Evolutionary conservation across 1,140 invertebrate genomes (phyloP).

Genomic region (Coptotermes formosanus): DNA sequence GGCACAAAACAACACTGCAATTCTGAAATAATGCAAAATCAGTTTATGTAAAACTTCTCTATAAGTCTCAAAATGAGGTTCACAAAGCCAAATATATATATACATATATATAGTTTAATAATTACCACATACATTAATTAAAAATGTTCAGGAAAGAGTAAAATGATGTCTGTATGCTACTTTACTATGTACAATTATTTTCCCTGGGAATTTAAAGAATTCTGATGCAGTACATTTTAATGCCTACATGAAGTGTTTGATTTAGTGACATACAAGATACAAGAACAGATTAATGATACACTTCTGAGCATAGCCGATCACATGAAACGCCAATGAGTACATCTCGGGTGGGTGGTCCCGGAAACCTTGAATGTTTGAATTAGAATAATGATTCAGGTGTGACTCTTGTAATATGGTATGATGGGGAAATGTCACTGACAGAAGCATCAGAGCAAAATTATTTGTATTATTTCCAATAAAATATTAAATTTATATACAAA

Average conservation of each 20-base stretch:
- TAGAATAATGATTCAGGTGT: background rate
- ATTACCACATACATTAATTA: background rate
- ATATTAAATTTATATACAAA: background rate
- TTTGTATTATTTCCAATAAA: background rate
- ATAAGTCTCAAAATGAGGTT: background rate
- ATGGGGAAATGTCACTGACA: too few relatives aligned
- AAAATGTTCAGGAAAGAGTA: conserved; percentile 13
- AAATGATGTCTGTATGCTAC: background rate
- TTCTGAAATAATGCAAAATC: background rate
- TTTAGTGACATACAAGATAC: background rate
- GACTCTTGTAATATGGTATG: background rate
- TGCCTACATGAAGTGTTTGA: background rate
- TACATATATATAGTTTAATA: background rate
- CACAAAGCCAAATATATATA: background rate
- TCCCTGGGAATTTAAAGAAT: conserved; percentile 13
- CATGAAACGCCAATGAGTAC: background rate
- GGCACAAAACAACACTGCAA: conserved; percentile 3
- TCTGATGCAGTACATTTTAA: background rate
- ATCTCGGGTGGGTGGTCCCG: background rate
- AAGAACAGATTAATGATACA: conserved; percentile 2
- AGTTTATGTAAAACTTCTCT: background rate
- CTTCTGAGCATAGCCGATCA: background rate
- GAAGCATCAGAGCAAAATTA: background rate
- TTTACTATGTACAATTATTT: background rate
- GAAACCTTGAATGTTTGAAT: background rate